Conservation (phyloP, 2,797 vertebrate genomes). For the Argyrosomus regius region DNA sequence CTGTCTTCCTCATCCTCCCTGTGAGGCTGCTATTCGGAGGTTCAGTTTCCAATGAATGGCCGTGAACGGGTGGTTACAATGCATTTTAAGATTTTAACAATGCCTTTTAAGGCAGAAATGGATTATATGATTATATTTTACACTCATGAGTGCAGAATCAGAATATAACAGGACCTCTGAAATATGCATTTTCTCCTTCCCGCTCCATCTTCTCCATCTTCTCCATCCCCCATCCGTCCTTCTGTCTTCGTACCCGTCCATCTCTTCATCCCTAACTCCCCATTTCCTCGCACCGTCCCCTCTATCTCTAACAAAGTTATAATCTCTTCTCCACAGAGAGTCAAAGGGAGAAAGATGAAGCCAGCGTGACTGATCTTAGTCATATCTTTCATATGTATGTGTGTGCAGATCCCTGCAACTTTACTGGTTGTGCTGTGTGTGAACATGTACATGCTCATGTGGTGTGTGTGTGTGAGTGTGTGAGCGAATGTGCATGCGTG, state of each 20-base stretch:
- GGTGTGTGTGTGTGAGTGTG: constrained; percentile 24
- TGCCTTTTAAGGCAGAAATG: constrained; percentile 11
- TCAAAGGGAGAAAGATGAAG: constrained; percentile 28
- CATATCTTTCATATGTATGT: constrained; percentile 26
- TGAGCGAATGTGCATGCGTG: constrained; percentile 25
- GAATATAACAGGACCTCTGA: background rate
- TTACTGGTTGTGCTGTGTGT: constrained; percentile 29
- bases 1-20: background rate
- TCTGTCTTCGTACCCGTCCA: background rate
- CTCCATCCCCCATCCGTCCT: background rate
- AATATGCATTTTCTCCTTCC: background rate
- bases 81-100: constrained; percentile 2
- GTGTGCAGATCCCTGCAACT: constrained; percentile 5
- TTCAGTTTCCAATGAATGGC: background rate
- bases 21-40: background rate
- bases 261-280: background rate
- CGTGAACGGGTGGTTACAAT: background rate
- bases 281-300: background rate
- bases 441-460: background rate
- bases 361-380: constrained; percentile 50
- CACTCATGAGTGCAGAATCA: background rate
- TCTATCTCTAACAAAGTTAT: constrained; percentile 30
- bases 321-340: constrained; percentile 35
- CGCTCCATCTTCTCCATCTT: constrained; percentile 3
- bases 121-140: constrained; percentile 7